Percentiles rank a stretch among this genome's conserved stretches.
Conservation (phyloP, 2,113 vertebrate species). For the Phaethornis superciliosus region DNA sequence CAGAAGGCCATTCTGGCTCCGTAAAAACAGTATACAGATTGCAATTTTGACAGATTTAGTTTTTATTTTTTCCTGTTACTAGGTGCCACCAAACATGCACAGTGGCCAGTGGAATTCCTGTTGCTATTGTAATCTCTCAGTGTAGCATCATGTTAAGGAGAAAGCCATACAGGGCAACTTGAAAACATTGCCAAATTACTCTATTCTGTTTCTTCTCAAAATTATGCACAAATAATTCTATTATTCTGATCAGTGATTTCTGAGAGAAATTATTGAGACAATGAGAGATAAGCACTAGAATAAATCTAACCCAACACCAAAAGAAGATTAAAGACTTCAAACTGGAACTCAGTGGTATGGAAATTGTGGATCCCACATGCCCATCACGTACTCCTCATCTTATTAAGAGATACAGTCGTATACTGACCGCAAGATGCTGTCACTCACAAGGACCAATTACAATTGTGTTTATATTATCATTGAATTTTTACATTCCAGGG, state of each 20-base stretch:
- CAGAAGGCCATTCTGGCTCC: background rate
- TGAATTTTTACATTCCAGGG: background rate
- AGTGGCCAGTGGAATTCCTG: background rate
- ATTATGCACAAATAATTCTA: background rate
- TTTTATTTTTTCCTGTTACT: background rate
- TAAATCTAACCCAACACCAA: background rate
- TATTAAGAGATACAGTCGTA: background rate
- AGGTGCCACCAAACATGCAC: background rate
- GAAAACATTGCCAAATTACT: background rate
- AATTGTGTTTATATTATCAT: background rate
- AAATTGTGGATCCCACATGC: background rate
- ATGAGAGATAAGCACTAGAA: background rate
- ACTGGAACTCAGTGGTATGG: background rate
- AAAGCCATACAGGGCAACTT: background rate
- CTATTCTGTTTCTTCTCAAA: background rate
- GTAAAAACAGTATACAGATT: background rate
- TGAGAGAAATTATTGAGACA: background rate
- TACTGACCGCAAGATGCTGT: background rate
- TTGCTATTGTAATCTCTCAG: accelerated
- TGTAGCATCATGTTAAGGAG: background rate
- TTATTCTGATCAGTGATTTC: background rate
- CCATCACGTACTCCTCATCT: accelerated
- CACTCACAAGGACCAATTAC: background rate
- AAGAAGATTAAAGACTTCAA: background rate
- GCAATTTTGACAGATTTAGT: background rate